Evolutionary conservation across 2,888 invertebrate genomes (phyloP).

Genomic region (Melieria crassipennis): DNA sequence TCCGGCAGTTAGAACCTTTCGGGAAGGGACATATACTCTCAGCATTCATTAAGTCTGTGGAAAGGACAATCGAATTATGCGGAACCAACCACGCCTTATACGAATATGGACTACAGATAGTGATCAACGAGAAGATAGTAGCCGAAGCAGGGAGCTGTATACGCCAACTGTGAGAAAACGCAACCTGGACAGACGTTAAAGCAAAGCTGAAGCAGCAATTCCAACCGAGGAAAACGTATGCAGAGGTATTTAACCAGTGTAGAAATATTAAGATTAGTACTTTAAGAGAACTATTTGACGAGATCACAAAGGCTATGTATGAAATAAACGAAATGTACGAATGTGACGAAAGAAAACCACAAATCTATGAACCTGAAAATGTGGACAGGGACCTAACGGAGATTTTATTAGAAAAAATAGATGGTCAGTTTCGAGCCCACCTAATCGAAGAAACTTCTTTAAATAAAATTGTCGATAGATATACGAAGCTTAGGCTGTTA

Average conservation of each 20-base stretch:
- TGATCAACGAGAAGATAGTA: no score
- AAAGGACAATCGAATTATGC: no score
- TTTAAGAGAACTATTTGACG: background rate
- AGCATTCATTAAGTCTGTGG: no score
- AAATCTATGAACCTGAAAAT: background rate
- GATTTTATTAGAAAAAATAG: background rate
- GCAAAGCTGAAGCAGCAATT: no score
- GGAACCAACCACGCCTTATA: no score
- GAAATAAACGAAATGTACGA: slow-evolving; percentile 1
- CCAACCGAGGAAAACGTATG: background rate
- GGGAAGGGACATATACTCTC: no score
- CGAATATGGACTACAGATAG: no score
- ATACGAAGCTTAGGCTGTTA: no score
- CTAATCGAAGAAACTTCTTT: background rate
- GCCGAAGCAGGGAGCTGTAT: no score
- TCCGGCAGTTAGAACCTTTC: no score
- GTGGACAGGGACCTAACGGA: background rate
- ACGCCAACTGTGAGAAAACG: no score
- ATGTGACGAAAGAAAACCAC: background rate
- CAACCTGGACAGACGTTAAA: no score
- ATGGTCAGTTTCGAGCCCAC: background rate
- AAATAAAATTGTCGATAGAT: background rate
- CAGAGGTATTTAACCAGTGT: background rate
- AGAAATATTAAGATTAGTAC: background rate
- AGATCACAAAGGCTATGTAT: background rate